Evolutionary conservation across 2,888 invertebrate species (phyloP), one percentile per base, ranked within the genome.

Genomic region (Cordilura impudica): DNA sequence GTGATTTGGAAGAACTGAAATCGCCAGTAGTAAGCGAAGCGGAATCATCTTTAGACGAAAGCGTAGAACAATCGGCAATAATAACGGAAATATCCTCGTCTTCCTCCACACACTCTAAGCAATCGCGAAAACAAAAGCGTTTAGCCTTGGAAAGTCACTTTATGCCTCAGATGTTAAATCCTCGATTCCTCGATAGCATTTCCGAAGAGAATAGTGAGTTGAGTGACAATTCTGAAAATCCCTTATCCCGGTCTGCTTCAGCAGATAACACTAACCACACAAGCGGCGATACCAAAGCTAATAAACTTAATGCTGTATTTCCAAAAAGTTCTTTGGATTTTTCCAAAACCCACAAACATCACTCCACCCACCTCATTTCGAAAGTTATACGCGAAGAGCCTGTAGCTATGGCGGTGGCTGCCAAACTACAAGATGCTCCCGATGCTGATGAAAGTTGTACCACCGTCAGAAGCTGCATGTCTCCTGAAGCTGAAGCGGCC

Each of bases 111-210:
- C 71, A 71, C 39, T n/a, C n/a, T n/a, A 90, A 91, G 82, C 83
- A 88, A 21, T 88, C 91, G 56, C 91, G 91, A 70, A 90, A 90
- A 10, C 91, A 91, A 81, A 93, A 92, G 82, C 91, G 92, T 3
- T 91, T 90, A 7, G 91, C 91, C 23, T 84, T 92, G 23, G 92
- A 92, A 82, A 89, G 91, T 67, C 92, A 93, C 84, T 92, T 92
- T 81, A 88, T 92, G 69, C 91, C 93, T 0, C 92, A 91, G 54
- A 89, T 91, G 75, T 89, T 93, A 6, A 92, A 93, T 84, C 93
- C 93, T 10, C 91, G 94, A 86, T 94, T 92, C 82, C 90, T 95
- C 85, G 95, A 95, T 85, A 94, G 94, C 5, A 95, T 95, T 82
- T 93, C 93, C 84, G 95, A 95, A 89, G 95, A 95, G 90, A 92